Conservation (phyloP, 1,140 invertebrate genomes). For the Leptonema lineaticorne region DNA sequence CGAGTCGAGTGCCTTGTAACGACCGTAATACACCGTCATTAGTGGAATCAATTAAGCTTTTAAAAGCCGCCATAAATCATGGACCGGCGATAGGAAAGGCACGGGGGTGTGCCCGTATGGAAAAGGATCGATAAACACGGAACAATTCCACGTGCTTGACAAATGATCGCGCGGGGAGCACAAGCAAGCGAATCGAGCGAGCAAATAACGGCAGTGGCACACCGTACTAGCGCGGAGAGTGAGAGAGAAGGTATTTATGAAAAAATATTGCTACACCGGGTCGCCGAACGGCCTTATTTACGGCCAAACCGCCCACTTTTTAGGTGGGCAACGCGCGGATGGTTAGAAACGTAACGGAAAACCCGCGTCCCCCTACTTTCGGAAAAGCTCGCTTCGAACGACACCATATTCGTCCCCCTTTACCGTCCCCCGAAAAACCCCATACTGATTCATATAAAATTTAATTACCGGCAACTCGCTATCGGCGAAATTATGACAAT, state of each 20-base stretch:
- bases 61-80: conserved; percentile 41
- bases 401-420: background rate
- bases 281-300: conserved; percentile 11
- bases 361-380: background rate
- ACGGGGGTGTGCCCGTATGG: too few relatives aligned
- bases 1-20: conserved; percentile 29
- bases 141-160: conserved; percentile 34
- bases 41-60: conserved; percentile 42
- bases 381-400: background rate
- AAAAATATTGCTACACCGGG: conserved; percentile 31
- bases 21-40: conserved; percentile 41
- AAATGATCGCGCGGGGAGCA: conserved; percentile 33
- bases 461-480: conserved; percentile 22
- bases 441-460: conserved; percentile 23
- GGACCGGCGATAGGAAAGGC: conserved; percentile 9
- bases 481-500: conserved; percentile 10
- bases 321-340: too few relatives aligned
- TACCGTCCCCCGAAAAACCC: background rate
- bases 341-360: too few relatives aligned
- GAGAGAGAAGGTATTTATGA: conserved; percentile 25
- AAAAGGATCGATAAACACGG: conserved; percentile 38
- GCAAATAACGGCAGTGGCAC: background rate
- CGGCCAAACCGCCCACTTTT: too few relatives aligned
- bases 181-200: too few relatives aligned
- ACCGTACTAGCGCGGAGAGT: background rate